Percentiles rank a stretch among this genome's conserved stretches.
Conservation (phyloP, 2,113 vertebrate species). For the Microtus ochrogaster region DNA sequence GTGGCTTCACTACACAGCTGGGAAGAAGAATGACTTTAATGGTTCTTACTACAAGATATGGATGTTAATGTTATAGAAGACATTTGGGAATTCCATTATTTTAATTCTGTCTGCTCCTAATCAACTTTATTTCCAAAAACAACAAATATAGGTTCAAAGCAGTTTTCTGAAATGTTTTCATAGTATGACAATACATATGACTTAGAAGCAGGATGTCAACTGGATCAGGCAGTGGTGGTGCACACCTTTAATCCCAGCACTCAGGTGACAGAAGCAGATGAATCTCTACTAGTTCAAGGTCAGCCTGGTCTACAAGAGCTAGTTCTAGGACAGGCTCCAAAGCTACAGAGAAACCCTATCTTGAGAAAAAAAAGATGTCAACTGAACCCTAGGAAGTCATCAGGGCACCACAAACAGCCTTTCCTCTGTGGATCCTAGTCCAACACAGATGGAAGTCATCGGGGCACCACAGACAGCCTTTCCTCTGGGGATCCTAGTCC, state of each 20-base stretch:
- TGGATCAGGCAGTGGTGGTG: too few relatives aligned
- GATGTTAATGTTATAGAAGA: not conserved
- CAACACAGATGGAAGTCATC: not conserved
- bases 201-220: not conserved
- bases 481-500: not conserved
- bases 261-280: too few relatives aligned
- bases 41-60: not conserved
- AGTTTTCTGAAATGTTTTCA: conserved; percentile 3
- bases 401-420: not conserved
- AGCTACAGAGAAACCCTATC: too few relatives aligned
- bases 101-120: not conserved
- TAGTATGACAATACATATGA: not conserved
- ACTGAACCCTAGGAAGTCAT: not conserved
- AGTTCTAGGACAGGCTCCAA: too few relatives aligned
- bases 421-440: not conserved
- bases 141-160: not conserved
- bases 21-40: not conserved
- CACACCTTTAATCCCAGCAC: too few relatives aligned
- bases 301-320: too few relatives aligned
- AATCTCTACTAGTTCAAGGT: too few relatives aligned
- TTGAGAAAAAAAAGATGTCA: too few relatives aligned
- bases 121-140: not conserved
- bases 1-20: not conserved
- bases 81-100: not conserved
- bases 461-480: not conserved